Percentiles rank a stretch among this genome's conserved stretches.
These are phyloP conservation scores for Rhinichthys klamathensis DNA, from an alignment of 2,113 vertebrate species.

Conservation along the genomic window DNA sequence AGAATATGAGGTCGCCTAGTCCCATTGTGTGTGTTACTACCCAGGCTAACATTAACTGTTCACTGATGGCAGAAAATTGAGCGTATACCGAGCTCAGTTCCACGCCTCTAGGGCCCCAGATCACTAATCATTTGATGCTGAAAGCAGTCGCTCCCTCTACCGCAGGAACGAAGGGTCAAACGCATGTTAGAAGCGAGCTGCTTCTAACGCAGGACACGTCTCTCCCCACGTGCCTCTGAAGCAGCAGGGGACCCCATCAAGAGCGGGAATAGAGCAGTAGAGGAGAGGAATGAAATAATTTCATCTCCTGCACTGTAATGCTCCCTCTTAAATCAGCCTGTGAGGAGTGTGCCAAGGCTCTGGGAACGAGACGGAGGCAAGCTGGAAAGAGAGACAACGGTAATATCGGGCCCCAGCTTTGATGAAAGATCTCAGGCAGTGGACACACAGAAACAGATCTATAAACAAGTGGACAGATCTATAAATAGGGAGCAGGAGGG, in stretches of 20 bases:
- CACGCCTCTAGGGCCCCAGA: slow-evolving; percentile 26
- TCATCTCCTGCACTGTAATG: slow-evolving; percentile 43
- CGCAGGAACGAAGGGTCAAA: slow-evolving; percentile 40
- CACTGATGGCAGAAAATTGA: slow-evolving; percentile 28
- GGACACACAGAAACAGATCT: slow-evolving; percentile 24
- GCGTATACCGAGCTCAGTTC: neutral
- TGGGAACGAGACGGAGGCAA: neutral
- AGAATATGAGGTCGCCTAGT: neutral
- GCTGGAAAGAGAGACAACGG: slow-evolving; percentile 35
- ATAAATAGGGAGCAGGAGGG: neutral
- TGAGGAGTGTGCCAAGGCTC: slow-evolving; percentile 29
- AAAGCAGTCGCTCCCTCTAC: slow-evolving; percentile 21
- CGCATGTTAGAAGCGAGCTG: slow-evolving; percentile 21
- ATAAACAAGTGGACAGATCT: neutral
- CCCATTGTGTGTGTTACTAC: neutral
- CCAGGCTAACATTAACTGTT: slow-evolving; percentile 33
- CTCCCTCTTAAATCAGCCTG: slow-evolving; percentile 46
- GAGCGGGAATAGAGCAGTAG: slow-evolving; percentile 51
- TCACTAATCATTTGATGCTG: slow-evolving; percentile 46
- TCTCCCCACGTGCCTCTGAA: slow-evolving; percentile 26
- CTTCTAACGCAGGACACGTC: slow-evolving; percentile 39
- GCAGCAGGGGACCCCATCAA: slow-evolving; percentile 52
- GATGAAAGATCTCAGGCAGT: slow-evolving; percentile 39
- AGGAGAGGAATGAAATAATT: slow-evolving; percentile 49
- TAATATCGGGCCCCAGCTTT: slow-evolving; percentile 45